Evolutionary conservation across 2,888 invertebrate species (phyloP).

Genomic region (Tanypteryx hageni): DNA sequence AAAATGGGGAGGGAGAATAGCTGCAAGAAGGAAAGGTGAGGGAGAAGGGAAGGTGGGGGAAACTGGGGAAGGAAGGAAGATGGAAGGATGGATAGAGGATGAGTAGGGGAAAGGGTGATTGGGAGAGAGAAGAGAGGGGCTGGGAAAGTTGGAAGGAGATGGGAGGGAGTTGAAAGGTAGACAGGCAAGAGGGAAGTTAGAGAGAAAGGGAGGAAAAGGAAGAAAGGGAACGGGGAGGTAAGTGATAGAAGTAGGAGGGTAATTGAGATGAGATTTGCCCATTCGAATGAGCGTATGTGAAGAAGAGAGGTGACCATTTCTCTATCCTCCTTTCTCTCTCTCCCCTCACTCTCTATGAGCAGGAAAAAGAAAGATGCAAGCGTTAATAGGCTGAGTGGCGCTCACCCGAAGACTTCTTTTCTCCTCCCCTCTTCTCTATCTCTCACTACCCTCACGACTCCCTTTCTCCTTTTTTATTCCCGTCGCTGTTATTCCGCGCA

Average conservation of each 20-base stretch:
- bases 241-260: neutral
- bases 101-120: constrained; percentile 22
- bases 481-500: too few species aligned
- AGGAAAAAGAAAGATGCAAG: too few species aligned
- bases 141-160: neutral
- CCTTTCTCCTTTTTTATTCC: too few species aligned
- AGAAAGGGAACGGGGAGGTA: neutral
- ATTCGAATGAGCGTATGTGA: too few species aligned
- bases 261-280: too few species aligned
- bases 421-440: too few species aligned
- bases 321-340: too few species aligned
- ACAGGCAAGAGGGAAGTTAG: constrained; percentile 63
- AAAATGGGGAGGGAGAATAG: constrained; percentile 26
- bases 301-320: too few species aligned
- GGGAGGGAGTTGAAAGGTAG: neutral
- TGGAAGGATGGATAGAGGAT: constrained; percentile 60
- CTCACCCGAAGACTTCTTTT: too few species aligned
- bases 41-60: neutral
- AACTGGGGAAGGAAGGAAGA: neutral
- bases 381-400: too few species aligned
- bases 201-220: constrained; percentile 67
- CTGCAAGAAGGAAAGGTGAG: constrained; percentile 37
- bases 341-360: constrained; percentile 69
- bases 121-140: neutral
- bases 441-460: too few species aligned